These are phyloP conservation scores for Oenanthe melanoleuca DNA, from an alignment of 2,113 vertebrate genomes.

Conservation along the genomic window DNA sequence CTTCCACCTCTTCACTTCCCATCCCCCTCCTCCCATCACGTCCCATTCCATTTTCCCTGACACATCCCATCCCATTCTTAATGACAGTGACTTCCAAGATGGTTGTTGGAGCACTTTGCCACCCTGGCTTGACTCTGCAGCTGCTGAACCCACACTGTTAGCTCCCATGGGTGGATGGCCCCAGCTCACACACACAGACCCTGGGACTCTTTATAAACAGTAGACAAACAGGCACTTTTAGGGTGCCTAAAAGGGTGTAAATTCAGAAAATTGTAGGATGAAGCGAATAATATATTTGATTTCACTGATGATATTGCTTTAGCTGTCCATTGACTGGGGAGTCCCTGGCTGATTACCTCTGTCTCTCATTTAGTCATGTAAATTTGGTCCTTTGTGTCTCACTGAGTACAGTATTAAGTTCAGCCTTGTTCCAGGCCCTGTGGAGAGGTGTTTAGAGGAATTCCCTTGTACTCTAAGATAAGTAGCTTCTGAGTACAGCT, in stretches of 20 bases:
- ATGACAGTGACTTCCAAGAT: background rate
- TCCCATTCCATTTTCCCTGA: background rate
- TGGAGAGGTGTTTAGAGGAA: background rate
- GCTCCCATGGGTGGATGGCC: fast-evolving
- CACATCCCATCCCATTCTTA: background rate
- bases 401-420: background rate
- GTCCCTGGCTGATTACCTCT: background rate
- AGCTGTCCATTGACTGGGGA: background rate
- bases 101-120: background rate
- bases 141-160: background rate
- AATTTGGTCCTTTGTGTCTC: background rate
- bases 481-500: background rate
- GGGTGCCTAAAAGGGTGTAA: background rate
- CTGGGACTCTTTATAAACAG: background rate
- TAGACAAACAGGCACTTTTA: background rate
- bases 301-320: background rate
- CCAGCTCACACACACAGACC: background rate
- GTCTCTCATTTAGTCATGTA: background rate
- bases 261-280: background rate
- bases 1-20: background rate
- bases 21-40: background rate
- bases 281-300: background rate
- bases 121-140: background rate
- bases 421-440: background rate
- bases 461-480: background rate